These are phyloP conservation scores for Eulemur macaco DNA, from an alignment of 2,113 vertebrate genomes.

Conservation along the genomic window DNA sequence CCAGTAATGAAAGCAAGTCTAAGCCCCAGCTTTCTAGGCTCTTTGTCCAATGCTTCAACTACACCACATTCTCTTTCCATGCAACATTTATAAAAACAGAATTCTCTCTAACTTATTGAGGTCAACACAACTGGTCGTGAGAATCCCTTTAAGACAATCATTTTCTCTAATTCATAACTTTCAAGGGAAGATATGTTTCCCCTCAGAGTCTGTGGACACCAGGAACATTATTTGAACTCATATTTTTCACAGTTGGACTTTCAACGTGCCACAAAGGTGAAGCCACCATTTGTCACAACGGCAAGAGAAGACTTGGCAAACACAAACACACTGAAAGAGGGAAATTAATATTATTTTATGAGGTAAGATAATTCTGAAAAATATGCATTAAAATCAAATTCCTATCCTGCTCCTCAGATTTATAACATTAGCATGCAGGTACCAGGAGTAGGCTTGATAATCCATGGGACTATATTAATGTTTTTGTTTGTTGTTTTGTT, in stretches of 20 bases:
- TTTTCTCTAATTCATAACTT: background rate
- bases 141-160: background rate
- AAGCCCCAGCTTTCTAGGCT: background rate
- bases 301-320: background rate
- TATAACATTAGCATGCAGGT: background rate
- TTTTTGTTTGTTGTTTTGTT: background rate
- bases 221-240: background rate
- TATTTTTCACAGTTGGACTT: background rate
- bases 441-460: background rate
- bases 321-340: background rate
- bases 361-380: background rate
- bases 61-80: background rate
- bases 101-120: background rate
- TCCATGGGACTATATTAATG: background rate
- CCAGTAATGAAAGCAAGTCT: background rate
- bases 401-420: background rate
- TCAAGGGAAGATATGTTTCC: background rate
- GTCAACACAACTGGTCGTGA: background rate
- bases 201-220: background rate
- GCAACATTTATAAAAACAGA: background rate
- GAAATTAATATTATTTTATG: constrained; percentile 37
- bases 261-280: background rate
- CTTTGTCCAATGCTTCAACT: background rate
- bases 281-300: background rate
- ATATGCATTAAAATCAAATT: background rate